Evolutionary conservation across 2,797 vertebrate species (phyloP), one percentile per base, ranked within the genome.

Genomic region (Acrossocheilus wenchowensis): DNA sequence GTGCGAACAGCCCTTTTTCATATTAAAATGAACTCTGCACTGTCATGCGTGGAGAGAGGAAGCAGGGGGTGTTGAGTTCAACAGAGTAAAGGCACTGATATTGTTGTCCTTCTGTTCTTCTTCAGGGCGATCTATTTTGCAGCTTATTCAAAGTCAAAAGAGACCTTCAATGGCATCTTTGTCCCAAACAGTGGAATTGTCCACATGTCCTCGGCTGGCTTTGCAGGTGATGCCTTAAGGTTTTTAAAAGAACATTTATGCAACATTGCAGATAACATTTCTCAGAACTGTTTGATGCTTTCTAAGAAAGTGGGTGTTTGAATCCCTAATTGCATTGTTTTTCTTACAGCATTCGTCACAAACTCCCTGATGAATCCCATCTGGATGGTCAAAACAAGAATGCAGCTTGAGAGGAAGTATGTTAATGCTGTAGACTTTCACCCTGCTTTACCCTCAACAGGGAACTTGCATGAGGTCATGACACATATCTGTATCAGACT

Each of bases 371-470:
- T 99, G 98, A 99, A 99, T 91, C 98, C 98, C 4, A 91, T 99
- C 92, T 99, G 98, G 98, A 98, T 99, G 98, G 98, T 99, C 86
- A 99, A 99, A 95, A 99, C 98, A 0, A 96, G 98, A 90, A 99
- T 99, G 98, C 98, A 99, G 90, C 95, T 99, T 85, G 98, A 99
- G 91, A 95, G 93, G 89, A 99, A 97, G 98, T 99, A 93, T 90
- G 96, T 93, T 78, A 19, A 72, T 43, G 14, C n/a, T 41, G 5
- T 34, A 57, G 23, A 34, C 14, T 72, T 80, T 80, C 39, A 57
- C 48, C 66, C 17, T 73, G 2, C 36, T 83, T 15, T 64, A 48
- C 21, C 10, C 14, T 83, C 10, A 30, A 30, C 1, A 57, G 50
- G 30, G 12, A 34, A 36, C 8, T 66, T 64, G 43, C 52, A 60